These are phyloP conservation scores for Dynastes maya DNA, from an alignment of 2,888 invertebrate genomes.

Conservation along the genomic window DNA sequence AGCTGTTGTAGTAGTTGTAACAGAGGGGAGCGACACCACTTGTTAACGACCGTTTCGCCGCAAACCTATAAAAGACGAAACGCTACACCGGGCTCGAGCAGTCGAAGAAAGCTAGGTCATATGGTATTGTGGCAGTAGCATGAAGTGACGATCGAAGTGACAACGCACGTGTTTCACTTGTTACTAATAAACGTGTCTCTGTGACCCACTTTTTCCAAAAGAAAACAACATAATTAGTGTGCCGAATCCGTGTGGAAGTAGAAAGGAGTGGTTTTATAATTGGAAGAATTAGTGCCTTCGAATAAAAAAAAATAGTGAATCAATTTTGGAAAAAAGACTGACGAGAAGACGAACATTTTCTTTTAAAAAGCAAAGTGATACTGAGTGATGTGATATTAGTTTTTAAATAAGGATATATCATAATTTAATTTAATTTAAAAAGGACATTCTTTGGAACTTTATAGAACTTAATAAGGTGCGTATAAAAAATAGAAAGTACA, in stretches of 20 bases:
- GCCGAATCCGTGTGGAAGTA: neutral
- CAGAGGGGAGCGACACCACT: conserved; percentile 52
- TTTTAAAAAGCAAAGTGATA: conserved; percentile 19
- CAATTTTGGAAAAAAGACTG: neutral
- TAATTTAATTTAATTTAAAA: conserved; percentile 30
- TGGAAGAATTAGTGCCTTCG: conserved; percentile 1
- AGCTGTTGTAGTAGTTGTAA: neutral
- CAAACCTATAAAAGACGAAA: conserved; percentile 58
- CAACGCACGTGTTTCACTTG: conserved; percentile 55
- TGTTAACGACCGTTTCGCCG: conserved; percentile 53
- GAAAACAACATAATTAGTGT: neutral
- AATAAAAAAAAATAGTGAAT: conserved; percentile 15
- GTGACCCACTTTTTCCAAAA: conserved; percentile 54
- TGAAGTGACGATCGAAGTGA: conserved; percentile 52
- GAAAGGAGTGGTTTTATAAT: neutral
- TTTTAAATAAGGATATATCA: conserved; percentile 23
- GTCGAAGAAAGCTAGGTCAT: conserved; percentile 68
- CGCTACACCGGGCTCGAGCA: conserved; percentile 57
- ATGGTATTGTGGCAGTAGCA: conserved; percentile 69
- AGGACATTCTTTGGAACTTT: neutral
- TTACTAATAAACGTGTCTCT: conserved; percentile 52
- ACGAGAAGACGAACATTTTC: neutral
- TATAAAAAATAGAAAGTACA: neutral
- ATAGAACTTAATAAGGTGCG: neutral
- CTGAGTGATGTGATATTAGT: conserved; percentile 44